Evolutionary conservation across 2,113 vertebrate genomes (phyloP).

Genomic region (Mastomys natalensis): DNA sequence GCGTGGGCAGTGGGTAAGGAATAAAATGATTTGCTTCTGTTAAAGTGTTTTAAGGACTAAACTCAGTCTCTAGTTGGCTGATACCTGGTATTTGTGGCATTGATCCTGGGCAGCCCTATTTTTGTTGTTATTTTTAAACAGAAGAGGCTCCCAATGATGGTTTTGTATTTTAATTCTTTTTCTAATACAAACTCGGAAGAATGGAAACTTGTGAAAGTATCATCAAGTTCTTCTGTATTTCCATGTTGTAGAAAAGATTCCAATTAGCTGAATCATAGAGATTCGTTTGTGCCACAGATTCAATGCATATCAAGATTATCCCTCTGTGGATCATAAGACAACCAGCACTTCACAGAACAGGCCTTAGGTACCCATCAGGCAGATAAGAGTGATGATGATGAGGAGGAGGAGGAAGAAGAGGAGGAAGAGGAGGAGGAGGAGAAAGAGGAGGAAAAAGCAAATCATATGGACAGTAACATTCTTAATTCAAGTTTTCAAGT

Average conservation of each 20-base stretch:
- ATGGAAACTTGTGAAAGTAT: constrained; percentile 56
- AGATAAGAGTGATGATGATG: neutral
- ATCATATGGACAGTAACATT: neutral
- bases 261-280: constrained; percentile 13
- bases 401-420: too few species aligned
- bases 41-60: constrained; percentile 12
- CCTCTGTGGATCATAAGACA: constrained; percentile 31
- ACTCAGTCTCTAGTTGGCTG: neutral
- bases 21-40: constrained; percentile 32
- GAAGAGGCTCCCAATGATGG: constrained; percentile 64
- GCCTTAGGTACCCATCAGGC: neutral
- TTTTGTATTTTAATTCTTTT: constrained; percentile 65
- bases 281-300: constrained; percentile 42
- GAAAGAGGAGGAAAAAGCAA: neutral
- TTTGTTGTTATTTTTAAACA: constrained; percentile 58
- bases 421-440: too few species aligned
- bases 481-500: constrained; percentile 43
- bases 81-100: constrained; percentile 63
- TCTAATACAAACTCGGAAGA: constrained; percentile 40
- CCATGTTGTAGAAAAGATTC: constrained; percentile 36
- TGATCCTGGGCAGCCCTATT: constrained; percentile 48
- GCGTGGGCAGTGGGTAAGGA: neutral
- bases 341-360: constrained; percentile 19
- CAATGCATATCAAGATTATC: constrained; percentile 28
- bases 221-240: constrained; percentile 51